phyloP scores from a whole-genome alignment of 2,113 vertebrate genomes.

The Pagrus major region DNA sequence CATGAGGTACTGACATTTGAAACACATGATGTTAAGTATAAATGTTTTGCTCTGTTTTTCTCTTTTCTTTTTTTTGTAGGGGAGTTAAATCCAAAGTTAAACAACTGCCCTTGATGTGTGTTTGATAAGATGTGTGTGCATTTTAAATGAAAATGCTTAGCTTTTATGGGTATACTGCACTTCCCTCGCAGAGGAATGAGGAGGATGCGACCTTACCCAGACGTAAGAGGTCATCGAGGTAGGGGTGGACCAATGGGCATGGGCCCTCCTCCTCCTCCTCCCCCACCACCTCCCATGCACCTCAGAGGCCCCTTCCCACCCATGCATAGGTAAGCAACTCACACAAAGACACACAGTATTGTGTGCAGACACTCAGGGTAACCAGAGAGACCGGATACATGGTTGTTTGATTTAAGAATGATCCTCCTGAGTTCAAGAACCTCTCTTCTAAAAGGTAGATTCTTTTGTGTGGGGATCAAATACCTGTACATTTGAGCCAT shows the following conservation, averaged over 20 bases:
- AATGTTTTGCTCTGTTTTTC: too few relatives aligned
- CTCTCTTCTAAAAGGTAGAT: background rate
- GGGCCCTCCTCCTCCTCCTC: conserved; percentile 76
- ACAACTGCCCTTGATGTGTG: background rate
- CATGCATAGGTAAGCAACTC: conserved; percentile 74
- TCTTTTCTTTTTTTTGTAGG: too few relatives aligned
- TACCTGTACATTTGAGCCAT: background rate
- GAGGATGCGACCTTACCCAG: conserved; percentile 82
- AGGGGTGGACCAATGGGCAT: conserved; percentile 74
- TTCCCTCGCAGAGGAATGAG: conserved; percentile 78
- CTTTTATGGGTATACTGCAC: background rate
- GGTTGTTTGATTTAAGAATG: background rate
- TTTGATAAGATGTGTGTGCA: too few relatives aligned
- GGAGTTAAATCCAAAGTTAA: background rate
- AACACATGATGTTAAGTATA: background rate
- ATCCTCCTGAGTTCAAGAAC: background rate
- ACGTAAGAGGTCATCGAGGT: conserved; percentile 73
- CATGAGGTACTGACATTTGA: conserved; percentile 76
- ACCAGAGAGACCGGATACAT: background rate
- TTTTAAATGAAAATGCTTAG: background rate
- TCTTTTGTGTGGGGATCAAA: background rate
- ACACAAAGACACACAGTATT: background rate
- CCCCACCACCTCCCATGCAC: conserved; percentile 73
- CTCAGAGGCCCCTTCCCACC: conserved; percentile 79
- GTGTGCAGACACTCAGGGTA: background rate